phyloP scores from a whole-genome alignment of 2,888 invertebrate genomes.

The Sthenelais limicola region DNA sequence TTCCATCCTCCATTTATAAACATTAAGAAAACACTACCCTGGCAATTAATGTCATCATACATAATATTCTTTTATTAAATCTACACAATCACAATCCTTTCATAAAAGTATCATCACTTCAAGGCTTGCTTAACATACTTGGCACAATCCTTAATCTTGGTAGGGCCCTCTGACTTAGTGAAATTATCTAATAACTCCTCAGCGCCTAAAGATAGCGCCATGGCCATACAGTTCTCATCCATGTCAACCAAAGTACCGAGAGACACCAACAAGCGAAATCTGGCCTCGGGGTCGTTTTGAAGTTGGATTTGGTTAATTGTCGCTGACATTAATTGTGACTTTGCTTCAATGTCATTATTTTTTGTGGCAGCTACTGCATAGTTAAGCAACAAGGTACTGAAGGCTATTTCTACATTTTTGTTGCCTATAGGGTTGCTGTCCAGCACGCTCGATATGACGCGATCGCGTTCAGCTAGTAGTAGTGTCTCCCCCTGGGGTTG shows the following conservation, averaged over 20 bases:
- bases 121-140: too few relatives aligned
- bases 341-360: conserved; percentile 59
- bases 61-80: too few relatives aligned
- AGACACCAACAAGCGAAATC: conserved; percentile 83
- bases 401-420: conserved; percentile 79
- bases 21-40: too few relatives aligned
- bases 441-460: conserved; percentile 57
- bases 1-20: too few relatives aligned
- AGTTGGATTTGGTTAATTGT: conserved; percentile 69
- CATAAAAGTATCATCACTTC: conserved; percentile 46
- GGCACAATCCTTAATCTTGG: conserved; percentile 67
- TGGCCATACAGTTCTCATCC: conserved; percentile 61
- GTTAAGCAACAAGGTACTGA: conserved; percentile 83
- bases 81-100: too few relatives aligned
- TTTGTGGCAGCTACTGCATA: conserved; percentile 75
- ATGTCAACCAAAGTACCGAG: conserved; percentile 80
- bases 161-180: conserved; percentile 54
- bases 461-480: conserved; percentile 57
- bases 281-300: conserved; percentile 81
- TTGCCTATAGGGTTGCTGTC: conserved; percentile 56
- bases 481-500: conserved; percentile 74
- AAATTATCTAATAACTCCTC: conserved; percentile 1
- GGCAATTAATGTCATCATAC: too few relatives aligned
- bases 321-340: conserved; percentile 60
- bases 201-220: conserved; percentile 63